These are phyloP conservation scores for Bathybates hornii DNA, from an alignment of 2,113 vertebrate genomes.

Conservation along the genomic window DNA sequence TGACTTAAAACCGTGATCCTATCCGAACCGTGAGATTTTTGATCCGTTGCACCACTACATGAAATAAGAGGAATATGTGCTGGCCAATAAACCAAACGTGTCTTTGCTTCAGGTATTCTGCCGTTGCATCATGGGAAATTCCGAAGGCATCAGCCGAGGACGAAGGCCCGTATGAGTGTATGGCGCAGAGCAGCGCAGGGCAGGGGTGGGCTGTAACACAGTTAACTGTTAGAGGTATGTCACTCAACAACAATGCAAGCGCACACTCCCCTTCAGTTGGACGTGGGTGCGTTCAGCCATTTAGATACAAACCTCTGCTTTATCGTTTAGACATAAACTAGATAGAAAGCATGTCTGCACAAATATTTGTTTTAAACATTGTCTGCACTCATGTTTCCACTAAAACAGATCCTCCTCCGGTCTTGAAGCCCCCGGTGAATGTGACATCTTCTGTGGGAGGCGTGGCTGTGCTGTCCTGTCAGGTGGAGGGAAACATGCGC, in stretches of 20 bases:
- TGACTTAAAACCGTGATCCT: too few species aligned
- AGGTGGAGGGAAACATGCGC: constrained; percentile 69
- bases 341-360: not conserved
- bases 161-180: constrained; percentile 82
- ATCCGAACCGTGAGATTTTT: too few species aligned
- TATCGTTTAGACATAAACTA: not conserved
- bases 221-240: constrained; percentile 79
- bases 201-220: constrained; percentile 70
- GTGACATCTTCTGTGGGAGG: constrained; percentile 76
- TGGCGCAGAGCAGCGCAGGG: constrained; percentile 76
- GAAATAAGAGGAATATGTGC: not conserved
- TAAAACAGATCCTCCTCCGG: constrained; percentile 77
- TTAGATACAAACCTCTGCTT: not conserved
- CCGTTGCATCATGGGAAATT: constrained; percentile 84
- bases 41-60: not conserved
- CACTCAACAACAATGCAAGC: not conserved
- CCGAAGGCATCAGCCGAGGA: constrained; percentile 69
- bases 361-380: constrained; percentile 47
- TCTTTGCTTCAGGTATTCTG: constrained; percentile 67
- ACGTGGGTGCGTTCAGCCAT: not conserved
- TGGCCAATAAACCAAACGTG: not conserved
- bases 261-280: not conserved
- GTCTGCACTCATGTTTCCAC: not conserved
- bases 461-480: constrained; percentile 75
- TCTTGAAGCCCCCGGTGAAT: constrained; percentile 69